These are phyloP conservation scores for Tetrao urogallus DNA, from an alignment of 2,113 vertebrate genomes.

Conservation along the genomic window DNA sequence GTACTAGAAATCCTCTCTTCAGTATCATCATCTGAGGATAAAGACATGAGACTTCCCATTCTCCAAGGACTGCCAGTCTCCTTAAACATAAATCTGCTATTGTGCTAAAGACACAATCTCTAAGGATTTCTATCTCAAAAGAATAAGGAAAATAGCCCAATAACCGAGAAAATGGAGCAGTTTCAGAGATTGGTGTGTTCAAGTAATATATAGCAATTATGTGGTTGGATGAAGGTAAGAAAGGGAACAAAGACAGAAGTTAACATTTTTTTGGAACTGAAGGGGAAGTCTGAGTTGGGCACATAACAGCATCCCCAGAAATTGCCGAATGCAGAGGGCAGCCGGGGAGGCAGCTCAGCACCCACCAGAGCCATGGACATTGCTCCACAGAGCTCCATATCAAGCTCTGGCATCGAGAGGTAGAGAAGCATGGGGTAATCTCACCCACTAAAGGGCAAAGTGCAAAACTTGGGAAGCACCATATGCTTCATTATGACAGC, in stretches of 20 bases:
- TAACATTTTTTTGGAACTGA: slow-evolving; percentile 8
- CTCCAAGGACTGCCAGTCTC: slow-evolving; percentile 57
- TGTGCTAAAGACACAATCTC: slow-evolving; percentile 54
- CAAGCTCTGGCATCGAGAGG: neutral
- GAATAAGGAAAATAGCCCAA: slow-evolving; percentile 67
- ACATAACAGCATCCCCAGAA: slow-evolving; percentile 13
- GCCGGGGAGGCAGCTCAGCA: neutral
- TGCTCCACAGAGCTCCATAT: neutral
- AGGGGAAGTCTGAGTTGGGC: slow-evolving; percentile 50
- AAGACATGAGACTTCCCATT: slow-evolving; percentile 52
- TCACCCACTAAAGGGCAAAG: neutral
- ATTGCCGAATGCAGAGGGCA: neutral
- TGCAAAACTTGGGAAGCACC: neutral
- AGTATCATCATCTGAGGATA: slow-evolving; percentile 41
- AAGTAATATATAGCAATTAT: slow-evolving; percentile 69
- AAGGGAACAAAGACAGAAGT: slow-evolving; percentile 48
- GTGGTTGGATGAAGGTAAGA: slow-evolving; percentile 69
- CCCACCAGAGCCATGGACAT: neutral
- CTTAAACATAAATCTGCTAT: slow-evolving; percentile 61
- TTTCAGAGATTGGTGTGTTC: slow-evolving; percentile 61
- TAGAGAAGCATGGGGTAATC: neutral
- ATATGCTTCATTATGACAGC: neutral
- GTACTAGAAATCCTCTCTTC: slow-evolving; percentile 62
- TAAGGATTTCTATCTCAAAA: slow-evolving; percentile 48
- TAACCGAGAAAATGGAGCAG: slow-evolving; percentile 55